These are phyloP conservation scores for Lithophane ornitopus DNA, from an alignment of 2,888 invertebrate species.

Conservation along the genomic window DNA sequence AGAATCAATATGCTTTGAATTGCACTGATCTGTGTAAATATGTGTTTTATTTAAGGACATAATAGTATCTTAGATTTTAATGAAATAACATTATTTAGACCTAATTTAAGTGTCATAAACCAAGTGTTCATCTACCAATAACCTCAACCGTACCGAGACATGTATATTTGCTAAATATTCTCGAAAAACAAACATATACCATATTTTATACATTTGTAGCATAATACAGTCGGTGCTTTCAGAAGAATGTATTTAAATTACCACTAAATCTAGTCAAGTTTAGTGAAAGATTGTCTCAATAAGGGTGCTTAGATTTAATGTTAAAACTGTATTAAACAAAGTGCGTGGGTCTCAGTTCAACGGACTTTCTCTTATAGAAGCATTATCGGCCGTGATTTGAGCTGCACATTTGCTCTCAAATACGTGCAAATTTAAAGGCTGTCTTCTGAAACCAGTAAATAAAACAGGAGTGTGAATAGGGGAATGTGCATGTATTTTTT, in stretches of 20 bases:
- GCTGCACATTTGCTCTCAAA: background rate
- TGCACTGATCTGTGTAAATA: slow-evolving; percentile 14
- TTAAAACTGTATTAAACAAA: background rate
- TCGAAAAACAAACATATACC: background rate
- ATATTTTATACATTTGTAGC: slow-evolving; percentile 2
- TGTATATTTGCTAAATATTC: background rate
- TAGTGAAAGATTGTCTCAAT: slow-evolving; percentile 2
- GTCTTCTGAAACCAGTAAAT: background rate
- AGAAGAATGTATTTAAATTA: slow-evolving; percentile 20
- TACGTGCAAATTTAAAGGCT: background rate
- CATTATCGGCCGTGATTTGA: background rate
- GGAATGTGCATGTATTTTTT: no score
- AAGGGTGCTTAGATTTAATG: background rate
- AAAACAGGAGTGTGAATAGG: background rate
- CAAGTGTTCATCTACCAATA: background rate
- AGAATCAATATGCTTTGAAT: background rate
- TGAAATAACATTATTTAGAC: slow-evolving; percentile 1
- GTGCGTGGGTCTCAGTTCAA: background rate
- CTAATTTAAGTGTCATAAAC: slow-evolving; percentile 33
- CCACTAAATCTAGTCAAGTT: slow-evolving; percentile 44
- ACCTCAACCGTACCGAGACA: background rate
- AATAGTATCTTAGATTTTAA: slow-evolving; percentile 13
- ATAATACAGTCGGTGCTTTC: slow-evolving; percentile 8
- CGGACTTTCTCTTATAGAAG: background rate
- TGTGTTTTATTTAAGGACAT: slow-evolving; percentile 2